A percentile compares a stretch with the other conserved stretches of the same genome.
Conservation (phyloP, 2,888 invertebrate genomes). For the Calameuta pallipes region DNA sequence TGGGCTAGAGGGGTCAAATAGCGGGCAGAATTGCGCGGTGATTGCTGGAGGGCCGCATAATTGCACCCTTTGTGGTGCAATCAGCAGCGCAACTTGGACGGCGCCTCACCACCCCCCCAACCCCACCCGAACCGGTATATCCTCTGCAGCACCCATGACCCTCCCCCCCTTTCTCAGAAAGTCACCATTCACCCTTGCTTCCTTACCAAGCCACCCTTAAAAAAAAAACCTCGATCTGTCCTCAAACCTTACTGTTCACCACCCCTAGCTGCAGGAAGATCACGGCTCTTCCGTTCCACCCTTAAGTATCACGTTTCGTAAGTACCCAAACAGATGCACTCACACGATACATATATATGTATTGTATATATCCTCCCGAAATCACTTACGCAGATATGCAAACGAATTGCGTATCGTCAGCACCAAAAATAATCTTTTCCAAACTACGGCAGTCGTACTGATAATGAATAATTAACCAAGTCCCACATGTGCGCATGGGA, state of each 20-base stretch:
- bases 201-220: not conserved
- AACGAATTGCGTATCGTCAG: not conserved
- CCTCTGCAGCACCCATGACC: conserved; percentile 8
- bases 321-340: conserved; percentile 6
- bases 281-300: not conserved
- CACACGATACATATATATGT: too few relatives aligned
- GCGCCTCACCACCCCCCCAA: conserved; percentile 43
- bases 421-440: not conserved
- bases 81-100: conserved; percentile 64
- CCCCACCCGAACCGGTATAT: conserved; percentile 20
- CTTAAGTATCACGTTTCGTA: conserved; percentile 22
- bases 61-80: conserved; percentile 67
- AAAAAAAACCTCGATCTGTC: not conserved
- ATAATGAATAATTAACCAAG: not conserved
- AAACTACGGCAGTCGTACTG: not conserved
- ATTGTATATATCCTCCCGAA: not conserved
- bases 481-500: not conserved
- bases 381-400: not conserved
- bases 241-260: not conserved
- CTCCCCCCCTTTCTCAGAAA: not conserved
- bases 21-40: conserved; percentile 65
- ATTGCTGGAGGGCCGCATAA: conserved; percentile 67
- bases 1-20: conserved; percentile 58
- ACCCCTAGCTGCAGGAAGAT: not conserved
- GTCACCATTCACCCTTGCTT: not conserved